Evolutionary conservation across 2,113 vertebrate genomes (phyloP).

Genomic region (Podarcis muralis): DNA sequence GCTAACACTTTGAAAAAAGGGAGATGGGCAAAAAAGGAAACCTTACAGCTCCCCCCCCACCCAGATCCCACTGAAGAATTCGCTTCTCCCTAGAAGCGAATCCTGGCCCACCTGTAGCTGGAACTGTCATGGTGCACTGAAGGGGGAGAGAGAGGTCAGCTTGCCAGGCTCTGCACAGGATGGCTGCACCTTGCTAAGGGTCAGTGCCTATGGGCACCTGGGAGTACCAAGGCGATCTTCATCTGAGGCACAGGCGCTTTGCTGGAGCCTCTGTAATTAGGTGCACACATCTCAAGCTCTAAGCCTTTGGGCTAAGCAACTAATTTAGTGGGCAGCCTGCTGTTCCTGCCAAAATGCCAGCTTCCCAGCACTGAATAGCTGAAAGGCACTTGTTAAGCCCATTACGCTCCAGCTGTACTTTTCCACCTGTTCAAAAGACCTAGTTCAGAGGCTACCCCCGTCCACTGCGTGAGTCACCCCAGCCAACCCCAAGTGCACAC

Average conservation of each 20-base stretch:
- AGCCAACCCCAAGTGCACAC: background rate
- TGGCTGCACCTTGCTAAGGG: too few species aligned
- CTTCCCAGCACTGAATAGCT: background rate
- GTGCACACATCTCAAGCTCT: background rate
- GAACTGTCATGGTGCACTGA: too few species aligned
- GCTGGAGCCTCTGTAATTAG: slow-evolving; percentile 3
- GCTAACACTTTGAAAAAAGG: too few species aligned
- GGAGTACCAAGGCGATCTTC: too few species aligned
- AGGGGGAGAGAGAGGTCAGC: too few species aligned
- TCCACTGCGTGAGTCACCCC: background rate
- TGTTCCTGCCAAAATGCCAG: background rate
- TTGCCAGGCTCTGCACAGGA: too few species aligned
- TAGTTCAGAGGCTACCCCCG: background rate
- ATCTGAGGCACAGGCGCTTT: background rate
- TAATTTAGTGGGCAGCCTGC: background rate
- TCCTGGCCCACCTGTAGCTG: too few species aligned
- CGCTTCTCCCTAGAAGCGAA: too few species aligned
- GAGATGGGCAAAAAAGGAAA: too few species aligned
- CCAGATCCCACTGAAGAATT: too few species aligned
- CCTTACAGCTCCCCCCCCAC: too few species aligned
- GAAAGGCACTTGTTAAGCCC: slow-evolving; percentile 1
- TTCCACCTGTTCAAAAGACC: background rate
- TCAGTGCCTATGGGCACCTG: too few species aligned
- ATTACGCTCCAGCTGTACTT: background rate
- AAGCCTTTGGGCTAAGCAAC: slow-evolving; percentile 11